Evolutionary conservation across 2,113 vertebrate genomes (phyloP).

Genomic region (Triplophysa tibetana): DNA sequence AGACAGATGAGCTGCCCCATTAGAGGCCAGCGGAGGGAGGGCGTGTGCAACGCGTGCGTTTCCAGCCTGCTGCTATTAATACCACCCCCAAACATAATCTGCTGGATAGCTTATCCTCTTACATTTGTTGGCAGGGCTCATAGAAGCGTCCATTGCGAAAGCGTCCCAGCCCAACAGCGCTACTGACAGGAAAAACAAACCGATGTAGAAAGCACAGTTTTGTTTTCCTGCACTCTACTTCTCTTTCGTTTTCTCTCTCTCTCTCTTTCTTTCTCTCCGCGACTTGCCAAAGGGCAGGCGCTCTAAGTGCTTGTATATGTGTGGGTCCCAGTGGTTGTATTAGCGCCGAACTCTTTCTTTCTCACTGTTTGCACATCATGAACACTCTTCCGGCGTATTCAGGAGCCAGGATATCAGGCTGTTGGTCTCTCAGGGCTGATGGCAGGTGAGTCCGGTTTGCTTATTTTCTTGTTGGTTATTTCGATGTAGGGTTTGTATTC

Average conservation of each 20-base stretch:
- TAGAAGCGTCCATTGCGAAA: constrained; percentile 30
- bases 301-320: not conserved
- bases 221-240: constrained; percentile 40
- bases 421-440: constrained; percentile 83
- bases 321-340: constrained; percentile 24
- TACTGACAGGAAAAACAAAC: constrained; percentile 65
- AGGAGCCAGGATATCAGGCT: constrained; percentile 90
- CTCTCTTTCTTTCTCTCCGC: constrained; percentile 26
- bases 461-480: not conserved
- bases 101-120: constrained; percentile 83
- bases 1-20: constrained; percentile 62
- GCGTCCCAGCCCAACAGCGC: constrained; percentile 34
- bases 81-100: constrained; percentile 83
- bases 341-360: constrained; percentile 43
- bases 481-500: not conserved
- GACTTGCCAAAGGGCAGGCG: constrained; percentile 53
- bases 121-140: constrained; percentile 68
- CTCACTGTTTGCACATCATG: constrained; percentile 69
- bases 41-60: constrained; percentile 27
- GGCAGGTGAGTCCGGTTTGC: constrained; percentile 78
- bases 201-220: constrained; percentile 69
- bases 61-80: constrained; percentile 88
- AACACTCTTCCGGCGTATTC: constrained; percentile 80
- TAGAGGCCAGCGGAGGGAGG: constrained; percentile 39
- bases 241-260: constrained; percentile 26